These are phyloP conservation scores for Aplysia californica DNA, from an alignment of 1,140 invertebrate species.

Conservation along the genomic window DNA sequence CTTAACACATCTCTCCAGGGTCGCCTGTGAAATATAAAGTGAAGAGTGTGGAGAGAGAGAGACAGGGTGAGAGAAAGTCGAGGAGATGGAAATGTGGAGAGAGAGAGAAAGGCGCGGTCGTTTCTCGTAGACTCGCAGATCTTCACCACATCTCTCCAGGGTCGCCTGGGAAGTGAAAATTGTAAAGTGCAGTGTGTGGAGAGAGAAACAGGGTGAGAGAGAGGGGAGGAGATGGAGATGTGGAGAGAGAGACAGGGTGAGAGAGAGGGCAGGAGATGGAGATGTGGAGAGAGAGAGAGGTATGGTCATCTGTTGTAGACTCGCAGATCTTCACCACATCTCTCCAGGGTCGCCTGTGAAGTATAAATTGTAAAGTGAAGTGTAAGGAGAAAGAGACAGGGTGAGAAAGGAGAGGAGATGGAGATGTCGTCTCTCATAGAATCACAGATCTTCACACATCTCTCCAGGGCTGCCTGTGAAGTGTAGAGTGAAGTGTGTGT, in stretches of 20 bases:
- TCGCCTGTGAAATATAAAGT: slow-evolving; percentile 34
- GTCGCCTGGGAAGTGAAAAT: slow-evolving; percentile 37
- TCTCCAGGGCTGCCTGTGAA: slow-evolving; percentile 50
- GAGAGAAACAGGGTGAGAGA: not conserved
- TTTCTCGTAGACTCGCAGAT: not conserved
- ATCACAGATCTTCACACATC: slow-evolving; percentile 30
- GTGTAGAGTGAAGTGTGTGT: not conserved
- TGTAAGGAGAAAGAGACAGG: not conserved
- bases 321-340: slow-evolving; percentile 29
- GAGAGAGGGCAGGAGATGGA: no score
- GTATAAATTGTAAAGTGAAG: not conserved
- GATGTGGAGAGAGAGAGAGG: slow-evolving; percentile 19
- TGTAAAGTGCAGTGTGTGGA: not conserved
- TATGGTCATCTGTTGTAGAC: not conserved
- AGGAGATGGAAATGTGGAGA: not conserved
- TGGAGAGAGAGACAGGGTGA: not conserved
- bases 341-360: slow-evolving; percentile 51
- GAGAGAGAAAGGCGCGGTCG: not conserved
- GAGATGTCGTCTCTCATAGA: not conserved
- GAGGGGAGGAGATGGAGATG: not conserved
- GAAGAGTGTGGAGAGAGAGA: not conserved
- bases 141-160: slow-evolving; percentile 45
- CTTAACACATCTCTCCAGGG: slow-evolving; percentile 55
- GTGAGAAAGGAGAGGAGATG: not conserved
- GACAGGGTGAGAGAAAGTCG: not conserved